These are phyloP conservation scores for Ctenomys sociabilis DNA, from an alignment of 2,113 vertebrate genomes.

Conservation along the genomic window DNA sequence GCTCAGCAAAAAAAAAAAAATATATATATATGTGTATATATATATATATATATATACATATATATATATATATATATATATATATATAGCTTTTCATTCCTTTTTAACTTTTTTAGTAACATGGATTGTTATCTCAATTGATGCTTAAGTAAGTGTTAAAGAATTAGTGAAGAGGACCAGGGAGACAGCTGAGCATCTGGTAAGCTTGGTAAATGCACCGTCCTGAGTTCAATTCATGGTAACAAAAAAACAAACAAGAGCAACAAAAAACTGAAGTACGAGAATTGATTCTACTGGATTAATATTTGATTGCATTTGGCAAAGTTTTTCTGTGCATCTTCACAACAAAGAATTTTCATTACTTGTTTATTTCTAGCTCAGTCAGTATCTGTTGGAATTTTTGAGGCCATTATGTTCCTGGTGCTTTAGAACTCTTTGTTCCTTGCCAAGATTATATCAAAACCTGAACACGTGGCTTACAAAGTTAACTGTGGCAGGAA, in stretches of 20 bases:
- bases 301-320: neutral
- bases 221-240: too few relatives aligned
- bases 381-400: neutral
- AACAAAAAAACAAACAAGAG: too few relatives aligned
- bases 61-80: too few relatives aligned
- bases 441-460: neutral
- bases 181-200: too few relatives aligned
- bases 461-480: neutral
- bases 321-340: neutral
- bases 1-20: too few relatives aligned
- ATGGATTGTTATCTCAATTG: neutral
- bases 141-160: neutral
- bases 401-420: neutral
- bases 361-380: neutral
- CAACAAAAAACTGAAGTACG: neutral
- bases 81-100: neutral
- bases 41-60: too few relatives aligned
- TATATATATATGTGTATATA: too few relatives aligned
- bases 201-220: too few relatives aligned
- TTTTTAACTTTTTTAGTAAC: neutral
- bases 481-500: neutral
- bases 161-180: neutral
- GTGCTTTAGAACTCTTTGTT: neutral
- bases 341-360: neutral
- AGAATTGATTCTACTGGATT: neutral